phyloP scores from a whole-genome alignment of 2,888 invertebrate genomes.

The Xylota segnis region DNA sequence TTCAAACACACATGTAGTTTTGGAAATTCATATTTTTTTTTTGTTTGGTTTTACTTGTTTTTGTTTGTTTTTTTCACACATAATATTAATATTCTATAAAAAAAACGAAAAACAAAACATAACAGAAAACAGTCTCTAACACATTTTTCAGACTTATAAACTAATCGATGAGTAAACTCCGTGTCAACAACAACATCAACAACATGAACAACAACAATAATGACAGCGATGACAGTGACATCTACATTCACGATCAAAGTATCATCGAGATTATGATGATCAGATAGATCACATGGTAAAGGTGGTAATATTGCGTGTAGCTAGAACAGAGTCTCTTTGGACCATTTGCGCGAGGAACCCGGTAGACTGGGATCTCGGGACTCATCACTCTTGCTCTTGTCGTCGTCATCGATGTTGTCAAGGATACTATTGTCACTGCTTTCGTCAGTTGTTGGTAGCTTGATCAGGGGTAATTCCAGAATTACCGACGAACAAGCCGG shows the following conservation, averaged over 20 bases:
- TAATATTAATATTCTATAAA: conserved; percentile 13
- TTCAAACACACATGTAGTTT: conserved; percentile 28
- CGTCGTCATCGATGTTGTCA: conserved; percentile 73
- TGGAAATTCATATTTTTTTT: conserved; percentile 15
- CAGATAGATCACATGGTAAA: conserved; percentile 52
- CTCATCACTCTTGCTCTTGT: conserved; percentile 79
- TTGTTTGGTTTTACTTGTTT: background rate
- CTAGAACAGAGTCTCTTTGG: conserved; percentile 93
- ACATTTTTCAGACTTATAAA: conserved; percentile 74
- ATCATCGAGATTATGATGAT: conserved; percentile 26
- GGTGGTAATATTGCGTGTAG: conserved; percentile 78
- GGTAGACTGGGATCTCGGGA: conserved; percentile 83
- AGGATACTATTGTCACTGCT: conserved; percentile 76
- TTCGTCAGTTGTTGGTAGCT: conserved; percentile 81
- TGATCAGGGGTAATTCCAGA: conserved; percentile 84
- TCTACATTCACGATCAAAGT: conserved; percentile 40
- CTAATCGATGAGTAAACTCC: conserved; percentile 76
- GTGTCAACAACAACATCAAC: conserved; percentile 72
- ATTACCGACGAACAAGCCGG: conserved; percentile 81
- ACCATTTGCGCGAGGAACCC: conserved; percentile 86
- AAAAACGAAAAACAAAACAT: conserved; percentile 1
- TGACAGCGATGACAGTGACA: conserved; percentile 51
- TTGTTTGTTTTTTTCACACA: conserved; percentile 27
- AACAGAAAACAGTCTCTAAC: conserved; percentile 73
- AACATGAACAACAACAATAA: conserved; percentile 70